These are phyloP conservation scores for Clupea harengus DNA, from an alignment of 2,113 vertebrate genomes.

Conservation along the genomic window DNA sequence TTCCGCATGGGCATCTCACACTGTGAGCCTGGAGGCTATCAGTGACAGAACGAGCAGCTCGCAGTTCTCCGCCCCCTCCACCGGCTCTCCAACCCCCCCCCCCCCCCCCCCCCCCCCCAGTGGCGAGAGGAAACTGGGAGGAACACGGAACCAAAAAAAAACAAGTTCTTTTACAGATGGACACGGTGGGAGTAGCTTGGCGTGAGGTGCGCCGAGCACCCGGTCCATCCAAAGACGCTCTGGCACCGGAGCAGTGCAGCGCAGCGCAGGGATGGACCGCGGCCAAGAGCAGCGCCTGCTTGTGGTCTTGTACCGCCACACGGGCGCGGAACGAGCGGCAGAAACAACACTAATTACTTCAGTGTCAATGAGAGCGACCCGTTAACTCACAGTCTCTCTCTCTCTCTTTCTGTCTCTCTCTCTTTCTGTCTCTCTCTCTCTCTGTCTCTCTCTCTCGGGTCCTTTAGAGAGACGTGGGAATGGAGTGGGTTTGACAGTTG, in stretches of 20 bases:
- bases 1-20: conserved; percentile 6
- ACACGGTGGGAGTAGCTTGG: conserved; percentile 72
- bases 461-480: neutral
- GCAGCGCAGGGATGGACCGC: conserved; percentile 59
- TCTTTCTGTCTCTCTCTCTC: neutral
- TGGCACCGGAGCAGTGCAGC: conserved; percentile 43
- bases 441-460: neutral
- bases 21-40: neutral
- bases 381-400: neutral
- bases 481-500: neutral
- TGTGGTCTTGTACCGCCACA: conserved; percentile 55
- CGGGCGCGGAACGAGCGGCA: conserved; percentile 55
- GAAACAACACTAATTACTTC: conserved; percentile 56
- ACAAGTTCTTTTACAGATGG: conserved; percentile 73
- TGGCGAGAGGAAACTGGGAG: neutral
- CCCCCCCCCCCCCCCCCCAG: neutral
- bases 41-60: conserved; percentile 55
- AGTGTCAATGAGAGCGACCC: conserved; percentile 44
- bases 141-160: conserved; percentile 31
- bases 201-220: conserved; percentile 68
- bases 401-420: neutral
- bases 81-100: neutral
- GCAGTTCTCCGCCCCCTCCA: neutral
- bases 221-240: conserved; percentile 64
- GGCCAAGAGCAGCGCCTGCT: conserved; percentile 64